phyloP scores from a whole-genome alignment of 2,113 vertebrate genomes.

The western clawed frog (Xenopus tropicalis) region DNA sequence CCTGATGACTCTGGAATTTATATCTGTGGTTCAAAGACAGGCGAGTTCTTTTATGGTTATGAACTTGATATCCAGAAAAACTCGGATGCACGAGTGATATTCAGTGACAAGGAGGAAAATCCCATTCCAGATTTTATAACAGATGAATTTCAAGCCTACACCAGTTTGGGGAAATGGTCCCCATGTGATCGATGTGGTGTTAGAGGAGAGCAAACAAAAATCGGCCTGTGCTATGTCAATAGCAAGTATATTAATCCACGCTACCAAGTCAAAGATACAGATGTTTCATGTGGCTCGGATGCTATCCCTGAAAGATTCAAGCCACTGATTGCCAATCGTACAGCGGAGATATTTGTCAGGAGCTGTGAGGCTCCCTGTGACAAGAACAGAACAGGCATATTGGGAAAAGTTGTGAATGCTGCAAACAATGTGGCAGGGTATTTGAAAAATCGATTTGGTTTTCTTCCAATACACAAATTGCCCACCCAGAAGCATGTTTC shows the following conservation, averaged over 20 bases:
- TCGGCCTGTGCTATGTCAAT: conserved; percentile 80
- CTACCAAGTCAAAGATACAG: conserved; percentile 54
- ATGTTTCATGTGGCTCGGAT: conserved; percentile 76
- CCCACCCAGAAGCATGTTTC: conserved; percentile 73
- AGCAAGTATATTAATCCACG: conserved; percentile 69
- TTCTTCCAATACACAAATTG: conserved; percentile 30
- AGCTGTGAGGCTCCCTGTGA: conserved; percentile 69
- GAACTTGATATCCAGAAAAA: conserved; percentile 83
- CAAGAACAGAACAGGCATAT: neutral
- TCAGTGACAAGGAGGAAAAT: conserved; percentile 50
- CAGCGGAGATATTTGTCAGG: conserved; percentile 66
- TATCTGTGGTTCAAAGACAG: conserved; percentile 72
- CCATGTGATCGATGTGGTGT: conserved; percentile 81
- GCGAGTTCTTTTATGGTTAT: conserved; percentile 80
- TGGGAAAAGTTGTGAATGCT: no score
- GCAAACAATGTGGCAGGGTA: no score
- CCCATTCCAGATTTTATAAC: conserved; percentile 27
- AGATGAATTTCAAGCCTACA: conserved; percentile 65
- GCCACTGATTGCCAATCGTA: neutral
- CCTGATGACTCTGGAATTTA: conserved; percentile 76
- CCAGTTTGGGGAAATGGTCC: conserved; percentile 78
- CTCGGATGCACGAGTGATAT: conserved; percentile 48
- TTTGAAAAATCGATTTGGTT: neutral
- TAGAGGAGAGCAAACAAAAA: conserved; percentile 75
- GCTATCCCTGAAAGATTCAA: conserved; percentile 57